Evolutionary conservation across 2,797 vertebrate genomes (phyloP), one percentile per base, ranked within the genome.

Genomic region (Borostomias antarcticus): DNA sequence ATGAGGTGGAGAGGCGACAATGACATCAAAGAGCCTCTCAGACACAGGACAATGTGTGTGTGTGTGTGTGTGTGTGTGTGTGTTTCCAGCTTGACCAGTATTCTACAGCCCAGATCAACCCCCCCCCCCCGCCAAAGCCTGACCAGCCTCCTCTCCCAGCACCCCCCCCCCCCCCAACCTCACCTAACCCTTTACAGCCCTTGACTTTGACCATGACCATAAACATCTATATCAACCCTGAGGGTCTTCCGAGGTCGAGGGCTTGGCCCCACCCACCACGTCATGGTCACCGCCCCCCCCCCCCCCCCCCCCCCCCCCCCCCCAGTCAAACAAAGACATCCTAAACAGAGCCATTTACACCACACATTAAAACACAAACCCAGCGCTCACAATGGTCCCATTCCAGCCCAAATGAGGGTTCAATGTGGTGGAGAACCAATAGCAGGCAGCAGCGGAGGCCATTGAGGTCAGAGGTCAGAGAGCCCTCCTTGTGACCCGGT

Each of bases 21-120:
- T 82, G 82, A 78, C 73, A 72, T 83, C 68, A 82, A 80, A 66
- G 70, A 67, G 73, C 25, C 61, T 72, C 58, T 37, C 45, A 52
- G 45, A 45, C n/a, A n/a, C n/a, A n/a, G n/a, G n/a, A n/a, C n/a
- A n/a, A 29, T 65, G 57, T 62, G 37, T 56, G 57, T 64, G 40
- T 53, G n/a, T 48, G 40, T 62, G 58, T 51, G 63, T 48, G 29
- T 9, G 21, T 35, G 47, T 26, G 11, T 47, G 60, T 32, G 51
- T 45, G 58, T 26, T 32, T 32, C 40, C 40, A 5, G 11, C 37
- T 7, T 11, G 11, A 40, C 37, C 37, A 3, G 15, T 15, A 7
- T 40, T 11, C 37, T 7, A 40, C 37, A n/a, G n/a, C 37, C 11
- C 37, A 40, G 2, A 40, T 15, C 15, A 2, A 15, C 11, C 37